These are phyloP conservation scores for Catalaphyllia jardinei DNA, from an alignment of 64 coral and sea anemone species.

Conservation along the genomic window DNA sequence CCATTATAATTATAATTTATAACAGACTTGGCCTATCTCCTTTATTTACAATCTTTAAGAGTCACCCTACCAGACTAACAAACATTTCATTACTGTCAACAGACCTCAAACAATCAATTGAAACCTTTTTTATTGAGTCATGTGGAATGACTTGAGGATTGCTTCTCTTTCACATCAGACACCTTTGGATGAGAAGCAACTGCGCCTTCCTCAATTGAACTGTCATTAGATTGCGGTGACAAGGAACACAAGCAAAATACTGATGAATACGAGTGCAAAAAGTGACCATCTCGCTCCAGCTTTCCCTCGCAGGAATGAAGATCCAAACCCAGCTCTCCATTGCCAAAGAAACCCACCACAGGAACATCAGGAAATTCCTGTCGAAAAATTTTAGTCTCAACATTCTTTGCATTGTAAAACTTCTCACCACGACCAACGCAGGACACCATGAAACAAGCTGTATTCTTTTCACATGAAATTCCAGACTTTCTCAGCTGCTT, in stretches of 20 bases:
- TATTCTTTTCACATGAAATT: constrained; percentile 58
- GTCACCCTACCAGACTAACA: too few relatives aligned
- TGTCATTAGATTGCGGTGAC: constrained; percentile 2
- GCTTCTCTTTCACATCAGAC: background rate
- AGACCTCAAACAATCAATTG: too few relatives aligned
- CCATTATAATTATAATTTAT: too few relatives aligned
- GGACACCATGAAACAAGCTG: constrained; percentile 92
- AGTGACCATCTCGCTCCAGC: constrained; percentile 78
- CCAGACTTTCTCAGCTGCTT: constrained; percentile 52
- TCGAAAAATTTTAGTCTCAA: constrained; percentile 85
- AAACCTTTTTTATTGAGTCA: background rate
- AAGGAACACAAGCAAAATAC: constrained; percentile 94
- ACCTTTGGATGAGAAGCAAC: background rate
- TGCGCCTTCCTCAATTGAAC: background rate
- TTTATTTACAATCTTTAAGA: too few relatives aligned
- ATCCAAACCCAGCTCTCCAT: constrained; percentile 93
- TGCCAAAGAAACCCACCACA: constrained; percentile 86
- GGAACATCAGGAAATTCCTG: constrained; percentile 86
- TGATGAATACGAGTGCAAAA: constrained; percentile 89
- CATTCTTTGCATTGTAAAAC: constrained; percentile 88
- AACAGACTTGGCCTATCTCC: too few relatives aligned
- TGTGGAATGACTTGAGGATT: background rate
- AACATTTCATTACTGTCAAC: too few relatives aligned
- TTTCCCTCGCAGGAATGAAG: constrained; percentile 82
- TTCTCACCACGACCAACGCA: constrained; percentile 87